phyloP scores from a whole-genome alignment of 2,888 invertebrate species.

The Sisyra terminalis region DNA sequence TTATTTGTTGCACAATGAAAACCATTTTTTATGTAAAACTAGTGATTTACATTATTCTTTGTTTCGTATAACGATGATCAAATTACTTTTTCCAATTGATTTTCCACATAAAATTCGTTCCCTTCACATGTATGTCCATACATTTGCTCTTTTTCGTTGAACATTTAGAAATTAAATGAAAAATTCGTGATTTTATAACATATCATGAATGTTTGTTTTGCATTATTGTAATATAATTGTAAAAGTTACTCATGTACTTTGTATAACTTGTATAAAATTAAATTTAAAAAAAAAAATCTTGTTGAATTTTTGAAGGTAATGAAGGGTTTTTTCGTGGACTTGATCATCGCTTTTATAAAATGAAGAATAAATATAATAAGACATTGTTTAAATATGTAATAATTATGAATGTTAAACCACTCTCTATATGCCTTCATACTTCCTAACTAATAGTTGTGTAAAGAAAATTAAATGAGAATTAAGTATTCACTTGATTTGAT shows the following conservation, averaged over 20 bases:
- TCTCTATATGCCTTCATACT: conserved; percentile 32
- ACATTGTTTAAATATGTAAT: neutral
- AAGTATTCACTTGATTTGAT: conserved; percentile 3
- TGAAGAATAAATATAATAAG: neutral
- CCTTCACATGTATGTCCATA: too few species aligned
- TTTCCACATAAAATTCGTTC: too few species aligned
- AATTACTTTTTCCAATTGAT: too few species aligned
- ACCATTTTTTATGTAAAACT: too few species aligned
- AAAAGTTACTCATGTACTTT: neutral
- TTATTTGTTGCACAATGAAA: too few species aligned
- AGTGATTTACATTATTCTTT: too few species aligned
- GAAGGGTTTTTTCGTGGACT: too few species aligned
- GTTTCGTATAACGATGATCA: too few species aligned
- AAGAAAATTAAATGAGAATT: conserved; percentile 4
- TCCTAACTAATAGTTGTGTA: conserved; percentile 21
- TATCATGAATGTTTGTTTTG: neutral
- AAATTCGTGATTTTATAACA: too few species aligned
- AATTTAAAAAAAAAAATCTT: neutral
- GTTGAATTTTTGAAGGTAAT: neutral
- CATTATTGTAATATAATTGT: neutral
- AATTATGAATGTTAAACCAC: conserved; percentile 15
- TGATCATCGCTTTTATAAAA: neutral
- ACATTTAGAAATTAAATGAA: too few species aligned
- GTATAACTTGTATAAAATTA: neutral
- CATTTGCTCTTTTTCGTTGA: too few species aligned